Base-by-base conservation (phyloP, 2,797 vertebrate genomes). In the Acanthurus lineatus region DNA sequence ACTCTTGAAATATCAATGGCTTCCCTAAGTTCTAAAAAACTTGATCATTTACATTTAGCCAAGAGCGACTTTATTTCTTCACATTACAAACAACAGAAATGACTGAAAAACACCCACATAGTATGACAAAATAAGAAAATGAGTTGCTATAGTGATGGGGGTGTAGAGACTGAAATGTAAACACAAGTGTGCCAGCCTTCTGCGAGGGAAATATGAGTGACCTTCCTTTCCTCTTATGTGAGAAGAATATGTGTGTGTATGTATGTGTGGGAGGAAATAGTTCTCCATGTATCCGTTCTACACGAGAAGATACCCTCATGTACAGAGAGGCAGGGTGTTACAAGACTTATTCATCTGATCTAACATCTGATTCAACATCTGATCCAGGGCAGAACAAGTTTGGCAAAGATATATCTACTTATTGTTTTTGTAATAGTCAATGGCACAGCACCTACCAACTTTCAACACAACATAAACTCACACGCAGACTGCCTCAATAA, bases 181-280 rank as follows among this genome's bases (percentile, higher is more conserved):
- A 93, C 91, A 92, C 71, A 62, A 89, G 85, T 83, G 87, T 91
- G 86, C 79, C 85, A 82, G 77, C 83, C 81, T 91, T 89, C 90
- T 90, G 87, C 28, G 14, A 86, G 84, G 82, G 92, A 90, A 92
- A 90, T 88, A 87, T 83, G 83, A 92, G 86, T 91, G 90, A 92
- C 93, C 91, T 90, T 92, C 90, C 88, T 87, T 71, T 89, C 83
- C 79, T 86, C 78, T 89, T 84, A 53, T 83, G 76, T 63, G 69
- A 79, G 76, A 80, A 64, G 69, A 81, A 77, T 62, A 60, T 42
- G 49, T 44, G 56, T 35, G 57, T 38, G 70, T 22, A 60, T 28
- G 58, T 56, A 65, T 73, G 87, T 58, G 84, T 81, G 82, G 79
- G 80, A 78, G 86, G 84, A 82, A 83, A 83, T 67, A 60, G 65